Percentiles rank a stretch among this genome's conserved stretches.
Evolutionary conservation across 92 coral and sea anemone species (phyloP).

Genomic region (Virgularia gustaviana): DNA sequence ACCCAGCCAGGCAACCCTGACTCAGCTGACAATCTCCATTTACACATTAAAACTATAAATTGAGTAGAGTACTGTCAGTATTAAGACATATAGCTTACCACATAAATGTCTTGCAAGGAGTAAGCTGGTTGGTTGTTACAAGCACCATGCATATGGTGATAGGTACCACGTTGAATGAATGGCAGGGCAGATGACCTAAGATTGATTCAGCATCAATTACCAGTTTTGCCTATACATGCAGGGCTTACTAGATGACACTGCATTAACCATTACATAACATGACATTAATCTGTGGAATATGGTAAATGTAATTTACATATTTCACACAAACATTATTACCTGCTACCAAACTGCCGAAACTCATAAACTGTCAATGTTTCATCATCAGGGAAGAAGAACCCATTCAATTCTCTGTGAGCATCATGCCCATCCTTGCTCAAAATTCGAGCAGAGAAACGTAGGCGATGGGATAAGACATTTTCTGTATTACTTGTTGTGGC

Average conservation of each 20-base stretch:
- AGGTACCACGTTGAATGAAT: conserved; percentile 85
- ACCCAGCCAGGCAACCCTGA: not conserved
- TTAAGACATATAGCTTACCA: conserved; percentile 54
- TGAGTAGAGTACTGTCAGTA: not conserved
- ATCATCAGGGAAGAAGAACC: conserved; percentile 89
- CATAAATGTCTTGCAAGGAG: conserved; percentile 59
- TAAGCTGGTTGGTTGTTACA: conserved; percentile 70
- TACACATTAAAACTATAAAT: not conserved
- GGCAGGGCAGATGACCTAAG: conserved; percentile 87
- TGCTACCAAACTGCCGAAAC: conserved; percentile 96
- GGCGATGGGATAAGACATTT: conserved; percentile 73
- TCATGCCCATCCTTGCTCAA: conserved; percentile 95
- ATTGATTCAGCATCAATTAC: no score
- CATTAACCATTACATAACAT: no score
- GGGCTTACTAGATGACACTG: no score
- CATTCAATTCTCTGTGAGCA: conserved; percentile 92
- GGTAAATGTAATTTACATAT: no score
- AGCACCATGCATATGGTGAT: conserved; percentile 65
- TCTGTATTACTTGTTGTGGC: conserved; percentile 74
- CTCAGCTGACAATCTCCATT: not conserved
- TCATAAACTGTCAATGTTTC: conserved; percentile 87
- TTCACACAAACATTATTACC: conserved; percentile 41
- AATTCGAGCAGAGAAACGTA: conserved; percentile 87
- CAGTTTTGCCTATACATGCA: not conserved
- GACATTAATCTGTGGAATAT: no score